These are phyloP conservation scores for Drosophila lacertosa DNA, from an alignment of 1,140 invertebrate genomes.

Conservation along the genomic window DNA sequence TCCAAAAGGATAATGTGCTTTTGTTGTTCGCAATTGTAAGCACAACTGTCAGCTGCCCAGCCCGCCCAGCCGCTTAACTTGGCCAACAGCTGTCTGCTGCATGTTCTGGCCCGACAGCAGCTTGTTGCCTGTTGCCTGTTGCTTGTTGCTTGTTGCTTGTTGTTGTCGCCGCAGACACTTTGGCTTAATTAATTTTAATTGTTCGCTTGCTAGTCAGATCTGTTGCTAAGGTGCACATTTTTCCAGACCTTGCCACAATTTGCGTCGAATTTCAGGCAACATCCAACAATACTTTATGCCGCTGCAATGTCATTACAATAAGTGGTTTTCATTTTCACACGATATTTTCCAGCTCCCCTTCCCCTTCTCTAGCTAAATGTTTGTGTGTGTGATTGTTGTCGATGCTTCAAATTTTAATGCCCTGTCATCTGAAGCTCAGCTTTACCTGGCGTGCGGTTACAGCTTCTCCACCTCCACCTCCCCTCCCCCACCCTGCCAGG, in stretches of 20 bases:
- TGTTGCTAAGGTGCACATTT: constrained; percentile 32
- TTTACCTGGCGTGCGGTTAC: constrained; percentile 12
- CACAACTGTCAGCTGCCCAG: constrained; percentile 27
- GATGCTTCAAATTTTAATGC: constrained; percentile 1
- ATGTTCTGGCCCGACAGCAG: constrained; percentile 37
- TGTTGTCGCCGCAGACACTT: constrained; percentile 55
- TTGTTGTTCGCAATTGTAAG: constrained; percentile 18
- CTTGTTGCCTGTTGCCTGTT: too few species aligned
- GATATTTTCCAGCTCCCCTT: constrained; percentile 21
- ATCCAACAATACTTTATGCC: constrained; percentile 1
- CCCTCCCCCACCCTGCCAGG: neutral
- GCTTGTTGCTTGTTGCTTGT: too few species aligned
- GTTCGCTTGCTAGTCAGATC: constrained; percentile 25
- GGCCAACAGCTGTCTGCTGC: constrained; percentile 5
- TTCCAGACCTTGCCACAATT: constrained; percentile 14
- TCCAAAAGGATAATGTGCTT: constrained; percentile 47
- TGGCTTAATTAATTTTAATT: constrained; percentile 73
- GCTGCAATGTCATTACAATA: constrained; percentile 53
- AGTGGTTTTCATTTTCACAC: constrained; percentile 53
- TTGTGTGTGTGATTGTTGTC: constrained; percentile 28
- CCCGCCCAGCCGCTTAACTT: constrained; percentile 15
- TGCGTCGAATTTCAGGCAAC: neutral
- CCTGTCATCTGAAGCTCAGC: constrained; percentile 23
- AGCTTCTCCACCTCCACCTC: constrained; percentile 1
- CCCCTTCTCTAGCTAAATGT: constrained; percentile 1